These are phyloP conservation scores for Aselliscus stoliczkanus DNA, from an alignment of 2,797 vertebrate species.

Conservation along the genomic window DNA sequence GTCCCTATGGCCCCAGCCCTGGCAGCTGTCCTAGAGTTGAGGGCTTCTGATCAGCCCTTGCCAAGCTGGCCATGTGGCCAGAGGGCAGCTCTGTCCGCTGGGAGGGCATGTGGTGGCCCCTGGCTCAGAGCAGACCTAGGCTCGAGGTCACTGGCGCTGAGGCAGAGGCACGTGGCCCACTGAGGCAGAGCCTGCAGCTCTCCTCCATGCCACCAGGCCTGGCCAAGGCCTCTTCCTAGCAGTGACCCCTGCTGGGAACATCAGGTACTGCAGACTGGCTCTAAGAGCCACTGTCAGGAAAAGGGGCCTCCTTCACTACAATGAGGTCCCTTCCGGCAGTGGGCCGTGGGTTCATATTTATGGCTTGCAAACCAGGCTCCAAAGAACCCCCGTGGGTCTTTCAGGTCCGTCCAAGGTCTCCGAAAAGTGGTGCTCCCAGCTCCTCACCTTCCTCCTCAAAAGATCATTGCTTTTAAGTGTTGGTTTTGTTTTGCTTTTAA, in stretches of 20 bases:
- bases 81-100: slow-evolving; percentile 57
- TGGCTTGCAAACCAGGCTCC: not conserved
- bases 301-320: no score
- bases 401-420: not conserved
- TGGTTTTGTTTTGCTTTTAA: no score
- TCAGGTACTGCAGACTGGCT: not conserved
- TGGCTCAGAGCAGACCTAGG: slow-evolving; percentile 40
- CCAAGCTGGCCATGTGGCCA: slow-evolving; percentile 40
- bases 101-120: slow-evolving; percentile 34
- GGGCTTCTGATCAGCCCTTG: slow-evolving; percentile 9
- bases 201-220: not conserved
- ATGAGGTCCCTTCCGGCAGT: not conserved
- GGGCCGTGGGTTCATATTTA: not conserved
- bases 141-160: slow-evolving; percentile 42
- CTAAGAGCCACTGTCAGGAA: not conserved
- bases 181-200: not conserved
- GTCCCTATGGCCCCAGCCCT: slow-evolving; percentile 45
- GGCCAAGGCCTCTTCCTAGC: not conserved
- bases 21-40: slow-evolving; percentile 49
- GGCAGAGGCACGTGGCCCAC: not conserved
- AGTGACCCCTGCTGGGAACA: slow-evolving; percentile 16
- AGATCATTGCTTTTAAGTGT: no score
- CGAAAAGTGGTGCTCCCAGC: not conserved
- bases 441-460: not conserved
- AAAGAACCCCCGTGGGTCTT: not conserved